Evolutionary conservation across 2,888 invertebrate genomes (phyloP), one percentile per base, ranked within the genome.

Genomic region (Phengaris alcon): DNA sequence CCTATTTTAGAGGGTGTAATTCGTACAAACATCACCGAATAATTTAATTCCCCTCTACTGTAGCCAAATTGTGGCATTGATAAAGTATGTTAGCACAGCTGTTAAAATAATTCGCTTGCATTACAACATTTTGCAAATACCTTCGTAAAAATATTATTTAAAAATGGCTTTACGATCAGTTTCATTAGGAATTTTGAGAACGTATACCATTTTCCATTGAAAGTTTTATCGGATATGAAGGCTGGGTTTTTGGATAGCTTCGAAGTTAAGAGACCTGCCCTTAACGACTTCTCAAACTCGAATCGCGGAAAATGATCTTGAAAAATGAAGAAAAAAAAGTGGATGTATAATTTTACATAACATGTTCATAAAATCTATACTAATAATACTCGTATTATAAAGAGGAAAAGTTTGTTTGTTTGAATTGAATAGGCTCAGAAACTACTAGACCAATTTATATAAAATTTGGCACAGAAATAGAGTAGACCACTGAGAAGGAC

Each of bases 191-290:
- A 64, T 64, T 64, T 64, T 64, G 64, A 64, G 2, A 44, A 64
- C 64, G 64, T 64, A 35, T 64, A 64, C 64, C 35, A 64, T 35
- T 64, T 64, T 64, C 64, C 64, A 64, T 64, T 64, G 64, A 12
- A 64, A 64, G 35, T 64, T 64, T 64, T 64, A 64, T 64, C 35
- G 64, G 35, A 44, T 64, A 64, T 64, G 64, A 35, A 35, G n/a
- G n/a, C n/a, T 6, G 35, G 64, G 64, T 64, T 44, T 64, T 64
- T 64, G 44, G 64, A 64, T 64, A 44, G 64, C 35, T 64, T 64
- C 64, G 2, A 64, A 64, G 64, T 64, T 64, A 35, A 8, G 8
- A 8, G 35, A 35, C 35, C 13, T 15, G 59, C 59, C 59, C 22
- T 64, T 12, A 64, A 64, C 64, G 35, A 64, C 64, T 64, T 64